A percentile compares a stretch with the other conserved stretches of the same genome.
phyloP scores from a whole-genome alignment of 2,797 vertebrate genomes.

The Chiroxiphia lanceolata region DNA sequence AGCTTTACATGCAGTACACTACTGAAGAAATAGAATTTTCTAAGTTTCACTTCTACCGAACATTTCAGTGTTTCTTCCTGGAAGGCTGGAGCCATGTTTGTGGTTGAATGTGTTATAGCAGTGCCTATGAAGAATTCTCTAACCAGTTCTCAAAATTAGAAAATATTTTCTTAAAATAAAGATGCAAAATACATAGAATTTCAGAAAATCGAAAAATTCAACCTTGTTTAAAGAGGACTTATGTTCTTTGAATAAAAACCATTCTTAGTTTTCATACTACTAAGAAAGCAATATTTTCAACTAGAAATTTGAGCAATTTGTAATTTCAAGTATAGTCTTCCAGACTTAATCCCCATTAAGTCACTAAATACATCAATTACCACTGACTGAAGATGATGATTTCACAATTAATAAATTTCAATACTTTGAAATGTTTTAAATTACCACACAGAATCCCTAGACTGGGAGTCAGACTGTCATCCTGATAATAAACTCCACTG shows the following conservation, averaged over 20 bases:
- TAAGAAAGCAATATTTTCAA: slow-evolving; percentile 1
- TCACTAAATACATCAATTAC: slow-evolving; percentile 26
- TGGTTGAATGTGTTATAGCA: background rate
- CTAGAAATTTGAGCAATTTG: background rate
- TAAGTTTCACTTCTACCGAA: background rate
- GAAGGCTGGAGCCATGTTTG: background rate
- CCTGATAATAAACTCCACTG: background rate
- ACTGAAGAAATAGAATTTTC: background rate
- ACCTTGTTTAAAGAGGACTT: background rate
- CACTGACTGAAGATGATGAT: slow-evolving; percentile 5
- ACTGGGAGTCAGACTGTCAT: background rate
- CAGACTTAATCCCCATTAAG: slow-evolving; percentile 34
- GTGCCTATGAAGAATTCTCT: background rate
- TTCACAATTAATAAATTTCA: slow-evolving; percentile 35
- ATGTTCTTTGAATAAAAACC: background rate
- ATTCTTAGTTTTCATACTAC: background rate
- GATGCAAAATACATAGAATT: background rate
- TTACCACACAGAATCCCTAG: background rate
- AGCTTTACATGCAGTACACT: background rate
- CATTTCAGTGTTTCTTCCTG: background rate
- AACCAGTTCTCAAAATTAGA: background rate
- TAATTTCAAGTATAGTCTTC: background rate
- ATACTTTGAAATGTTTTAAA: background rate
- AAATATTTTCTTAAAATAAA: background rate
- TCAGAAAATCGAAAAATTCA: background rate